Conservation (phyloP, 2,888 invertebrate species). For the Synanthedon andrenaeformis region DNA sequence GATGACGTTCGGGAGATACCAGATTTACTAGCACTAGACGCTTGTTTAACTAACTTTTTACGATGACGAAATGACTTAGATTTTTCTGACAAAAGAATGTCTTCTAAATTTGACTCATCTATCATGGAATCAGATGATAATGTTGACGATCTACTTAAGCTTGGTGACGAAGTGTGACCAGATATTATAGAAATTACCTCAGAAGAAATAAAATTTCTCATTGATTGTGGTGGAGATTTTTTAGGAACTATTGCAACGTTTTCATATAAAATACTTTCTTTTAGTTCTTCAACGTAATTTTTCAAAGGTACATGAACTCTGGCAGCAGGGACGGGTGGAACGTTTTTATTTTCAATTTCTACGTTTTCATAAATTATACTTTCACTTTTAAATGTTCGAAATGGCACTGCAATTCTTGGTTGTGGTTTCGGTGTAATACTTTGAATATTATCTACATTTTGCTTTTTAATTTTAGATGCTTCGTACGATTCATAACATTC, state of each 20-base stretch:
- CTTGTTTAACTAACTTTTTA: slow-evolving; percentile 12
- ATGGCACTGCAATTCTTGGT: slow-evolving; percentile 30
- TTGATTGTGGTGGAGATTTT: slow-evolving; percentile 32
- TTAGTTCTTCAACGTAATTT: slow-evolving; percentile 20
- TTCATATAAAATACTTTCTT: slow-evolving; percentile 42
- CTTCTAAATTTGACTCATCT: slow-evolving; percentile 60
- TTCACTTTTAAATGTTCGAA: slow-evolving; percentile 16
- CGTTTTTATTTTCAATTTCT: slow-evolving; percentile 19
- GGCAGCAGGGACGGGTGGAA: slow-evolving; percentile 44
- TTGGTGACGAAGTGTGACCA: slow-evolving; percentile 21
- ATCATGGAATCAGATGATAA: slow-evolving; percentile 54
- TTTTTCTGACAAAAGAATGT: slow-evolving; percentile 56
- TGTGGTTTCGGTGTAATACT: slow-evolving; percentile 34
- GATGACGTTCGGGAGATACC: slow-evolving; percentile 39
- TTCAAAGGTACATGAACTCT: slow-evolving; percentile 44
- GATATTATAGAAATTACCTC: slow-evolving; percentile 18
- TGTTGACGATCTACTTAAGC: slow-evolving; percentile 43
- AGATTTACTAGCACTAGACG: slow-evolving; percentile 25
- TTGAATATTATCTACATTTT: slow-evolving; percentile 11
- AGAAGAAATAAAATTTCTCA: slow-evolving; percentile 12
- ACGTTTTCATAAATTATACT: slow-evolving; percentile 52
- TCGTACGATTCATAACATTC: slow-evolving; percentile 60
- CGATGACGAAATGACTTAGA: slow-evolving; percentile 57
- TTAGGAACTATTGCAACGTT: slow-evolving; percentile 35
- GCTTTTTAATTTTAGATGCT: slow-evolving; percentile 20